phyloP scores from a whole-genome alignment of 2,888 invertebrate species.

The Pheosia gnoma region DNA sequence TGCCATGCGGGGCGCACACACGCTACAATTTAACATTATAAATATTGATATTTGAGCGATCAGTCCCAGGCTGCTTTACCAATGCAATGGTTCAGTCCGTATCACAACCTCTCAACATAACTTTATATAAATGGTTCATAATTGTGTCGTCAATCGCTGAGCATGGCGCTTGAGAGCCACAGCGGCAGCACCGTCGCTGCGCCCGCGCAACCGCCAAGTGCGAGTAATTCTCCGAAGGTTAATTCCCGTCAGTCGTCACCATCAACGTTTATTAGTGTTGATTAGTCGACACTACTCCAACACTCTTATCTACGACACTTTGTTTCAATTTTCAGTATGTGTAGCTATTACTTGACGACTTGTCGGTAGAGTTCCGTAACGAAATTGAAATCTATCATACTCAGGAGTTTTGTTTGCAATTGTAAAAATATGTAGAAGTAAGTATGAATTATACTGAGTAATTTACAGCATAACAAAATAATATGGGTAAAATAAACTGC shows the following conservation, averaged over 20 bases:
- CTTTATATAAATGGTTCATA: not conserved
- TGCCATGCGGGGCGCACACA: too few species aligned
- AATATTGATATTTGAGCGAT: too few species aligned
- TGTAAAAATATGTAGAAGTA: not conserved
- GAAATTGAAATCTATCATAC: not conserved
- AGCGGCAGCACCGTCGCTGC: conserved; percentile 1
- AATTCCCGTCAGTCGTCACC: conserved; percentile 44
- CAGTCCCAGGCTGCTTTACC: too few species aligned
- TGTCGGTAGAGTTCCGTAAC: conserved; percentile 25
- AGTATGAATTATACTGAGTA: too few species aligned
- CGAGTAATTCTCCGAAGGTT: conserved; percentile 41
- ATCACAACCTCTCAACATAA: not conserved
- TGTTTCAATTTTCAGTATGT: conserved; percentile 36
- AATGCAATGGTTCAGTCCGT: too few species aligned
- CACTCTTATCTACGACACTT: conserved; percentile 40
- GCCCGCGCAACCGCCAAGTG: conserved; percentile 22
- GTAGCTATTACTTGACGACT: conserved; percentile 27
- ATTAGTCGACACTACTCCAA: conserved; percentile 43
- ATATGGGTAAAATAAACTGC: too few species aligned
- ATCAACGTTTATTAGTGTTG: conserved; percentile 53
- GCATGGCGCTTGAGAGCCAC: not conserved
- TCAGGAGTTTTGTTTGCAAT: not conserved
- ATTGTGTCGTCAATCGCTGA: not conserved
- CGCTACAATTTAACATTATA: too few species aligned
- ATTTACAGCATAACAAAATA: too few species aligned